These are phyloP conservation scores for Platorchestia sp. DNA, from an alignment of 1,140 invertebrate genomes.

Conservation along the genomic window DNA sequence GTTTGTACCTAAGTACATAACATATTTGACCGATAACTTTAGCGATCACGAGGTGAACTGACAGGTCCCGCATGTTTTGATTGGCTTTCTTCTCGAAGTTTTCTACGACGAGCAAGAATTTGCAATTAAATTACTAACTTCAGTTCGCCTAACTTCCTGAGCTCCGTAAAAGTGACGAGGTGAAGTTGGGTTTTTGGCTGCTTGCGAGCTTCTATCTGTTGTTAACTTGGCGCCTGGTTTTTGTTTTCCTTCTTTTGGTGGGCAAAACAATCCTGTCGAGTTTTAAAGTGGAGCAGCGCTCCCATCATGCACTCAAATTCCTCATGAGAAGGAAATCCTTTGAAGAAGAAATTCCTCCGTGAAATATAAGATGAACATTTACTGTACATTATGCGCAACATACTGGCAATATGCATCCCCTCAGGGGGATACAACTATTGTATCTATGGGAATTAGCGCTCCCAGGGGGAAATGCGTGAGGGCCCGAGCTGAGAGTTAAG, in stretches of 20 bases:
- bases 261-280: neutral
- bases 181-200: neutral
- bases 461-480: too few relatives aligned
- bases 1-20: neutral
- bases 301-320: neutral
- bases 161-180: neutral
- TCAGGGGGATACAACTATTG: too few relatives aligned
- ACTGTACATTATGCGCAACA: too few relatives aligned
- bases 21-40: neutral
- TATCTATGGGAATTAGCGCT: too few relatives aligned
- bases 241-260: neutral
- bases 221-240: neutral
- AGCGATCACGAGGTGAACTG: neutral
- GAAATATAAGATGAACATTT: too few relatives aligned
- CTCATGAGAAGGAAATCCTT: neutral
- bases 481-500: too few relatives aligned
- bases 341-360: neutral
- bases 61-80: neutral
- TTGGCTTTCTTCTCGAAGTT: neutral
- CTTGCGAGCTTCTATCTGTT: neutral
- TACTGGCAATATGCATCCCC: too few relatives aligned
- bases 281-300: neutral
- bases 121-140: neutral
- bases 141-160: neutral
- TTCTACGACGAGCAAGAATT: neutral